phyloP scores from a whole-genome alignment of 2,797 vertebrate species.

The Stomatorhinus walkeri region DNA sequence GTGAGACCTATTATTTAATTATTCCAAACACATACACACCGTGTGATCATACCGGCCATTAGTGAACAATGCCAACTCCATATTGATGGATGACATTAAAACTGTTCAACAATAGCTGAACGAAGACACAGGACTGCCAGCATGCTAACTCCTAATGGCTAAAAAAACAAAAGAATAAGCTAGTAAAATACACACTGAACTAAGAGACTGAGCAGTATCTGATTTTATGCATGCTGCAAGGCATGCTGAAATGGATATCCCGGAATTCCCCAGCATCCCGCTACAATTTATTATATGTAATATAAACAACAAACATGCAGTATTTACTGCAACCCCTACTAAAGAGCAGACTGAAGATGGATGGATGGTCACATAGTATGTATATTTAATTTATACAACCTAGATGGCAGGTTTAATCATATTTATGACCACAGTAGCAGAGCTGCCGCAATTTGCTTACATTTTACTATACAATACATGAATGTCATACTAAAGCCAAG shows the following conservation, averaged over 20 bases:
- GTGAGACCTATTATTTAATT: not conserved
- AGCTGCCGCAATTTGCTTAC: not conserved
- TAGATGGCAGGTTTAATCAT: not conserved
- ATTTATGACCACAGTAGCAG: not conserved
- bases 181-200: not conserved
- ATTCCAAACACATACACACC: not conserved
- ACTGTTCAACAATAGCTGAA: not conserved
- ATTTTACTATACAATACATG: not conserved
- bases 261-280: not conserved
- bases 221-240: not conserved
- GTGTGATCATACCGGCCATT: not conserved
- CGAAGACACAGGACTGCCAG: not conserved
- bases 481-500: not conserved
- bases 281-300: not conserved
- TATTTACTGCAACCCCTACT: not conserved
- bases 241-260: not conserved
- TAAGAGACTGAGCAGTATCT: not conserved
- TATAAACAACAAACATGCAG: not conserved
- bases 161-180: not conserved
- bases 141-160: not conserved
- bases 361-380: not conserved
- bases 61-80: not conserved
- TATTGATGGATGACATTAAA: not conserved
- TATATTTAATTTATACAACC: not conserved
- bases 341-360: not conserved